Base-by-base conservation (phyloP, 2,888 invertebrate genomes). In the Lomographa bimaculata region DNA sequence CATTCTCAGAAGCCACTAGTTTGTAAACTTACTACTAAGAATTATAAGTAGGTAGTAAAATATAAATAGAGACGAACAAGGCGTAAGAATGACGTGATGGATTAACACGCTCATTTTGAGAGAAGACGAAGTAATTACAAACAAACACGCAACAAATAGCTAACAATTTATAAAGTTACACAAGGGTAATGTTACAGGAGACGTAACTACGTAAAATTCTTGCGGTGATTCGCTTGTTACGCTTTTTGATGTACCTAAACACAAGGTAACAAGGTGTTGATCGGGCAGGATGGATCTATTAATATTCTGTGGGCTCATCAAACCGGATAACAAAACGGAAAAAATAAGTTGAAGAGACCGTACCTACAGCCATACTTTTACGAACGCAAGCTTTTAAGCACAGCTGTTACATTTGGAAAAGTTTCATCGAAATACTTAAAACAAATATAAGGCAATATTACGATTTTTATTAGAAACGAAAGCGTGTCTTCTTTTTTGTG, bases 401-500 rank as follows among this genome's bases (percentile, higher is more conserved):
- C 7, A 7, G 8, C n/a, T 18, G 10, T 19, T 20, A 30, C 1
- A 12, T 8, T 10, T 9, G n/a, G 19, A 28, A 34, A 18, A 25
- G 7, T 10, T 28, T 29, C 16, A 12, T 11, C 6, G 7, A 25
- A 41, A 29, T 32, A 24, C 12, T 19, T 14, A n/a, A 16, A 29
- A 7, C 7, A 39, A 36, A 27, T 26, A 32, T 46, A 41, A 46
- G 34, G 20, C 49, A 59, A 58, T 54, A 27, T 59, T 52, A 58
- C 50, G 28, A 59, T 63, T 59, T 61, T 58, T 38, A 55, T 67
- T 55, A 54, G 37, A 60, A 55, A 73, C 68, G 80, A 84, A 82
- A 84, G 84, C 79, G 81, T 80, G 61, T 71, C 78, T n/a, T n/a
- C n/a, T 65, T 52, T 62, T 52, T 70, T 72, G 68, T 67, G 65